Conservation (phyloP, 2,113 vertebrate species). For the rat (Rattus norvegicus) region DNA sequence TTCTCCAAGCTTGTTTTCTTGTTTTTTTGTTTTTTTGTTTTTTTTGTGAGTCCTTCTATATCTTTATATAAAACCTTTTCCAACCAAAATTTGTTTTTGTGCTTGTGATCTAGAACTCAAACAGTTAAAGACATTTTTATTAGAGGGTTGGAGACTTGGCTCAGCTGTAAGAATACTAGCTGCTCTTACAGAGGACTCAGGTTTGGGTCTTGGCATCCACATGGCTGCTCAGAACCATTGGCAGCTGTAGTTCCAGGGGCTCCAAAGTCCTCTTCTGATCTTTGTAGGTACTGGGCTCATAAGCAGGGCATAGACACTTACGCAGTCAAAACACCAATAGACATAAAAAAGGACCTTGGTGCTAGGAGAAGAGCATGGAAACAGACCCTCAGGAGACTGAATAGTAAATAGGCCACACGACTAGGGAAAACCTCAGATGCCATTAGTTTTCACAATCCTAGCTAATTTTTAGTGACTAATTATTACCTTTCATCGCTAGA, state of each 20-base stretch:
- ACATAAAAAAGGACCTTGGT: neutral
- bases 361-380: neutral
- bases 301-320: neutral
- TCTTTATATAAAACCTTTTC: neutral
- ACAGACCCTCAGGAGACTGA: neutral
- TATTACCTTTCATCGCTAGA: slow-evolving; percentile 8
- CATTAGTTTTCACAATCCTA: neutral
- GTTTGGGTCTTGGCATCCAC: neutral
- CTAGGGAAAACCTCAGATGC: neutral
- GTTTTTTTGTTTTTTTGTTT: neutral
- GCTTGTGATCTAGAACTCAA: slow-evolving; percentile 19
- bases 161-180: neutral
- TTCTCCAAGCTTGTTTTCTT: neutral
- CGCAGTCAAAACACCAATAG: neutral
- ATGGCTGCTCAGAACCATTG: neutral
- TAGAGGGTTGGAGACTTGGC: slow-evolving; percentile 1
- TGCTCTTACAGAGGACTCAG: neutral
- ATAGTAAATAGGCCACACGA: neutral
- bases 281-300: neutral
- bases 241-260: neutral
- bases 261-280: neutral
- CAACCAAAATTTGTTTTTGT: slow-evolving; percentile 20
- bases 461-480: neutral
- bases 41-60: neutral
- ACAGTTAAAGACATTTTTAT: neutral